Evolutionary conservation across 2,888 invertebrate species (phyloP).

Genomic region (Homarus gammarus): DNA sequence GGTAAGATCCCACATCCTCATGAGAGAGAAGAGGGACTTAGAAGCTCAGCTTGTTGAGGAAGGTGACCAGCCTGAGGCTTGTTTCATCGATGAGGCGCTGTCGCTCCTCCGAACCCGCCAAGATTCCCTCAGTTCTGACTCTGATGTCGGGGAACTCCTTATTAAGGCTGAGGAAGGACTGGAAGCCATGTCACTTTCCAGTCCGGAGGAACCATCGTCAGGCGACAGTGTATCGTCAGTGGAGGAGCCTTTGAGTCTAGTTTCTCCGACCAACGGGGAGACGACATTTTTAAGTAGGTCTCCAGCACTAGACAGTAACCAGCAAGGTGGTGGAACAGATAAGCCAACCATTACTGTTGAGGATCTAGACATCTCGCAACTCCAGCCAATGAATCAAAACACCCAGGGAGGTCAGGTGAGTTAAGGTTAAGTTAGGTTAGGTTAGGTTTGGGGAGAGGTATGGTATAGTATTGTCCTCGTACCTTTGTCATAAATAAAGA

Average conservation of each 20-base stretch:
- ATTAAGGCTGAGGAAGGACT: slow-evolving; percentile 7
- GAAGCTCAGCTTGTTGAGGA: slow-evolving; percentile 82
- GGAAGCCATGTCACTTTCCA: slow-evolving; percentile 40
- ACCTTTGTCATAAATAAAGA: no score
- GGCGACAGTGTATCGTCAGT: slow-evolving; percentile 36
- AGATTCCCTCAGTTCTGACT: slow-evolving; percentile 6
- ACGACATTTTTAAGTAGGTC: not conserved
- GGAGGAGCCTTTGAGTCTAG: slow-evolving; percentile 25
- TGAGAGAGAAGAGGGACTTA: slow-evolving; percentile 87
- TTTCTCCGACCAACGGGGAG: slow-evolving; percentile 3
- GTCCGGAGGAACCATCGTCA: slow-evolving; percentile 49
- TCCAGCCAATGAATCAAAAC: slow-evolving; percentile 47
- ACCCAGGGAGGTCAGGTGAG: slow-evolving; percentile 44
- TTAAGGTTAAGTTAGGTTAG: no score
- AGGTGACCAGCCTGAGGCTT: slow-evolving; percentile 87
- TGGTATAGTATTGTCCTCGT: no score
- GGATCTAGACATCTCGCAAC: slow-evolving; percentile 69
- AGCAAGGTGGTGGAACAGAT: not conserved
- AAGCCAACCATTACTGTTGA: slow-evolving; percentile 56
- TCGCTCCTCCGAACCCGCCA: slow-evolving; percentile 80
- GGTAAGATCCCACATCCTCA: slow-evolving; percentile 85
- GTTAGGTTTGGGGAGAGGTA: no score
- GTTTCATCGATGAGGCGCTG: slow-evolving; percentile 92
- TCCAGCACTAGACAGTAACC: slow-evolving; percentile 2
- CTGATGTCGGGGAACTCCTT: not conserved